A percentile compares a stretch with the other conserved stretches of the same genome.
Conservation (phyloP, 2,888 invertebrate genomes). For the Zygogramma bicolorata region DNA sequence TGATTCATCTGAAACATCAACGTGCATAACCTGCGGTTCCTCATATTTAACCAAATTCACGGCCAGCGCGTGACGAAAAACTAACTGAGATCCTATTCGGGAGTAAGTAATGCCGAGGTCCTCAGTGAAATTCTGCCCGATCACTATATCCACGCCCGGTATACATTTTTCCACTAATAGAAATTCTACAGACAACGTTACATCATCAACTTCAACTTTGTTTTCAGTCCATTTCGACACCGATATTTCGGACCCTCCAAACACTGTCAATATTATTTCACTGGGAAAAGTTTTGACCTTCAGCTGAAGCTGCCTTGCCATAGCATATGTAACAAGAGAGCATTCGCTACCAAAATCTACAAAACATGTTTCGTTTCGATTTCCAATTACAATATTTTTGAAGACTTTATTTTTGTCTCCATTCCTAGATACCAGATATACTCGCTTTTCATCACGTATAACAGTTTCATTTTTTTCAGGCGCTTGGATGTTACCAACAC, state of each 20-base stretch:
- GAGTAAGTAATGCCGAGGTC: background rate
- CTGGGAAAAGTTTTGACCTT: too few relatives aligned
- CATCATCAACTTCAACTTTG: background rate
- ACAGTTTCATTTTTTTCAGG: background rate
- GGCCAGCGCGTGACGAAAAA: background rate
- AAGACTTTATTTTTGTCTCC: background rate
- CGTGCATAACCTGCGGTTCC: background rate
- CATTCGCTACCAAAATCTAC: background rate
- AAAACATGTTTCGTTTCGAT: background rate
- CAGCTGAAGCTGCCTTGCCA: background rate
- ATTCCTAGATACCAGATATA: background rate
- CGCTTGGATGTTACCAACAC: background rate
- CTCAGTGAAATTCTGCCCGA: background rate
- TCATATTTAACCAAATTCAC: background rate
- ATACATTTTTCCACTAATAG: background rate
- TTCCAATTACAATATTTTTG: background rate
- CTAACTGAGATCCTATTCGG: background rate
- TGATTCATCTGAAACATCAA: background rate
- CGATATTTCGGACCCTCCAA: too few relatives aligned
- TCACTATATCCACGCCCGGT: background rate
- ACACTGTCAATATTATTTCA: too few relatives aligned
- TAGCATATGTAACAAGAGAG: background rate
- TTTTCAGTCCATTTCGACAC: background rate
- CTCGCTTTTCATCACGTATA: background rate
- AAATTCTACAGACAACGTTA: background rate